phyloP scores from a whole-genome alignment of 2,888 invertebrate genomes.

The Sphaerolaimus hirsutus region DNA sequence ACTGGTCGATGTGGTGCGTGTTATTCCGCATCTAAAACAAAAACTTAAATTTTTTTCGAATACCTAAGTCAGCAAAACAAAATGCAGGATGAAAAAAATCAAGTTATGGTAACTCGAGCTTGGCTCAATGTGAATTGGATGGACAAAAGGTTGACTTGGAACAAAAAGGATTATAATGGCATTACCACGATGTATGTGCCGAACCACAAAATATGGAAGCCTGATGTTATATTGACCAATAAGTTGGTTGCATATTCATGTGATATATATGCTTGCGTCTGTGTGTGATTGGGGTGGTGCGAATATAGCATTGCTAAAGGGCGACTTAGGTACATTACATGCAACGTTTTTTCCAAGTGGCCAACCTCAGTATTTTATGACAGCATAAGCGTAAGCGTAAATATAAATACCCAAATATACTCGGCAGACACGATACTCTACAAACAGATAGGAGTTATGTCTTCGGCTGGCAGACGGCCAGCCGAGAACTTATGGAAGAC shows the following conservation, averaged over 20 bases:
- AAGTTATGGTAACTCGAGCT: conserved; percentile 20
- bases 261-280: neutral
- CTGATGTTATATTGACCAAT: conserved; percentile 22
- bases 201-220: conserved; percentile 19
- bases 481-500: too few relatives aligned
- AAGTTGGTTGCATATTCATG: conserved; percentile 11
- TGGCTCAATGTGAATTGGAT: conserved; percentile 25
- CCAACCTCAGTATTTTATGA: too few relatives aligned
- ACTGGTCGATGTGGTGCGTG: conserved; percentile 55
- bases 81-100: conserved; percentile 22
- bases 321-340: too few relatives aligned
- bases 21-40: neutral
- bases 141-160: conserved; percentile 12
- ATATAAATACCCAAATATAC: too few relatives aligned
- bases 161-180: conserved; percentile 4
- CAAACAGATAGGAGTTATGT: too few relatives aligned
- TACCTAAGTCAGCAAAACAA: neutral
- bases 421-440: too few relatives aligned
- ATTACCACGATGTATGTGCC: conserved; percentile 23
- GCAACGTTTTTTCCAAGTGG: too few relatives aligned
- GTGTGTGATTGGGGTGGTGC: too few relatives aligned
- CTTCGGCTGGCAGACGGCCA: too few relatives aligned
- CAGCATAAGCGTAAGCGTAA: too few relatives aligned
- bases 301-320: too few relatives aligned
- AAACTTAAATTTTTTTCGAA: neutral